Conservation (phyloP, 2,797 vertebrate genomes). For the Urocyon cinereoargenteus region DNA sequence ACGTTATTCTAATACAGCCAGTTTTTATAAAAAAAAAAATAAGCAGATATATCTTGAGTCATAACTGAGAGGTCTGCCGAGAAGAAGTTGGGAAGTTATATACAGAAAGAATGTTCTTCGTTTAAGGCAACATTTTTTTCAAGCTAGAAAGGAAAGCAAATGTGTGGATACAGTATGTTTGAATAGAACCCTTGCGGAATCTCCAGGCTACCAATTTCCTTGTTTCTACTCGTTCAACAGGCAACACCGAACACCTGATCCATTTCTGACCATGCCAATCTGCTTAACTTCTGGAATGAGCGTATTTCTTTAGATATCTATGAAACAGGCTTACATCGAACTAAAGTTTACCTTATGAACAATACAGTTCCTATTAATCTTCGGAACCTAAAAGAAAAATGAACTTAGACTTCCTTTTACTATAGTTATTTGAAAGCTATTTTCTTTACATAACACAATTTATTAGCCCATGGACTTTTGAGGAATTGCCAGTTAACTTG, state of each 20-base stretch:
- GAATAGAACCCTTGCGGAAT: constrained; percentile 1
- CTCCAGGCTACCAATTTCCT: not conserved
- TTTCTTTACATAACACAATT: constrained; percentile 25
- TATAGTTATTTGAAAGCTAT: not conserved
- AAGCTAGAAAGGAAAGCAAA: constrained; percentile 3
- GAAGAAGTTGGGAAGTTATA: constrained; percentile 2
- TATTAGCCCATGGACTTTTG: constrained; percentile 4
- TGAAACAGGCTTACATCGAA: not conserved
- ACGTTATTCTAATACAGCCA: not conserved
- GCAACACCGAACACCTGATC: not conserved
- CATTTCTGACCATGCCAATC: not conserved
- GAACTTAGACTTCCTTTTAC: not conserved
- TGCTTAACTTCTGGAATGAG: not conserved
- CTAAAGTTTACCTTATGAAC: constrained; percentile 30
- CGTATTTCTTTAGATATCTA: not conserved
- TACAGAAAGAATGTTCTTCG: not conserved
- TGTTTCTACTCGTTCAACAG: not conserved
- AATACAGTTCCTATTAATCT: constrained; percentile 26
- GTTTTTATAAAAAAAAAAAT: not conserved
- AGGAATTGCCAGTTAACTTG: constrained; percentile 2
- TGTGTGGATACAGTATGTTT: not conserved
- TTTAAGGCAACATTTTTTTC: not conserved
- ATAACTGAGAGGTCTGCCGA: not conserved
- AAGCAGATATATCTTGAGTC: not conserved
- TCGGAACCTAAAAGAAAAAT: constrained; percentile 38